Evolutionary conservation across 2,888 invertebrate genomes (phyloP).

Genomic region (Eristalis tenax): DNA sequence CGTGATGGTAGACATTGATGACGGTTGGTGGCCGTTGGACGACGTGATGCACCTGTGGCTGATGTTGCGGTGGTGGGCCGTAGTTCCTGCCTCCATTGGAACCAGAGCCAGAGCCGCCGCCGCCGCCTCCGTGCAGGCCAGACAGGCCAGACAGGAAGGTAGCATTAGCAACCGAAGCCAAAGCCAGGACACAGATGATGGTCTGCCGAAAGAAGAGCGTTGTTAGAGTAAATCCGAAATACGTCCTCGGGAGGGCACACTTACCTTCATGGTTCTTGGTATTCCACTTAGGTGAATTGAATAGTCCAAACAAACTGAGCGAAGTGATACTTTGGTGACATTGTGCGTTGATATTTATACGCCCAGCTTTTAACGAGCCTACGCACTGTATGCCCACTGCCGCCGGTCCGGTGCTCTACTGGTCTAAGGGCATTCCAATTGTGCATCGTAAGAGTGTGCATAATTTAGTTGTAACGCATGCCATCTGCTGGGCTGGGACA

Average conservation of each 20-base stretch:
- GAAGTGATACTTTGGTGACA: constrained; percentile 43
- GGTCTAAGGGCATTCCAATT: constrained; percentile 21
- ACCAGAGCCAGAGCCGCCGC: not conserved
- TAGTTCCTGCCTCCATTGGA: not conserved
- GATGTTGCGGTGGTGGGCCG: constrained; percentile 12
- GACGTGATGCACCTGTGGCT: not conserved
- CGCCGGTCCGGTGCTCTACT: not conserved
- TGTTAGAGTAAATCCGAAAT: not conserved
- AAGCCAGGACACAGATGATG: constrained; percentile 54
- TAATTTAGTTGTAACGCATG: constrained; percentile 29
- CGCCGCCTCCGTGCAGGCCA: not conserved
- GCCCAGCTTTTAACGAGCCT: constrained; percentile 5
- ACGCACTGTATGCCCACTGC: not conserved
- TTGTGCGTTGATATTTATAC: constrained; percentile 59
- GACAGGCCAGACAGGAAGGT: constrained; percentile 3
- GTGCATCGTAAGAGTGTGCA: constrained; percentile 20
- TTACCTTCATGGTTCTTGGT: constrained; percentile 60
- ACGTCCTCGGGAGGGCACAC: not conserved
- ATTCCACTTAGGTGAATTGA: constrained; percentile 40
- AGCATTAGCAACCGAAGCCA: constrained; percentile 48
- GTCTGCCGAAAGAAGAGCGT: constrained; percentile 23
- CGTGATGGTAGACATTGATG: constrained; percentile 42
- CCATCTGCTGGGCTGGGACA: constrained; percentile 3
- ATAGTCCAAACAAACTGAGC: constrained; percentile 48
- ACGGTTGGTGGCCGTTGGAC: not conserved